phyloP scores from a whole-genome alignment of 23 tunicate species.

The Ascidia mentula region DNA sequence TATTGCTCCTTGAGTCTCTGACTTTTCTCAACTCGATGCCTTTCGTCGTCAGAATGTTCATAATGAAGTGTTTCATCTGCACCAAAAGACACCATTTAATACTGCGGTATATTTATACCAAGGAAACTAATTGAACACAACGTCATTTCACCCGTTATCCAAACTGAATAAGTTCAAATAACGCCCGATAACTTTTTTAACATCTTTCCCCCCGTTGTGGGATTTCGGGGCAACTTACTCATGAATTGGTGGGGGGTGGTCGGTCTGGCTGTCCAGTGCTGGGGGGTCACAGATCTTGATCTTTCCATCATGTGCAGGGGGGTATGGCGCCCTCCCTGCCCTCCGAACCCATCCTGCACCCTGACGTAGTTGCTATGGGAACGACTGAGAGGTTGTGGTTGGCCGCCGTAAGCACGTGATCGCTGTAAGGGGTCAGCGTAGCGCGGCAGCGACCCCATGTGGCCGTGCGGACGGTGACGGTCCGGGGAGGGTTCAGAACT shows the following conservation, averaged over 20 bases:
- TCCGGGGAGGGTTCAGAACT: slow-evolving; percentile 41
- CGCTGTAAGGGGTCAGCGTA: slow-evolving; percentile 15
- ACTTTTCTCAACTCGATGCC: slow-evolving; percentile 55
- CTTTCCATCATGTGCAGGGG: slow-evolving; percentile 54
- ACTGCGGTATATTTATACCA: too few relatives aligned
- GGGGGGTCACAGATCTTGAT: slow-evolving; percentile 59
- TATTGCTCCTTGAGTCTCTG: slow-evolving; percentile 69
- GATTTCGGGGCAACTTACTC: too few relatives aligned
- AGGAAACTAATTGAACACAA: too few relatives aligned
- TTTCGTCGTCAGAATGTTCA: slow-evolving; percentile 26
- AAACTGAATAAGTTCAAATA: too few relatives aligned
- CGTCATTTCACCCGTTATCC: too few relatives aligned
- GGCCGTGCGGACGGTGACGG: slow-evolving; percentile 2
- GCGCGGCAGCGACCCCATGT: slow-evolving; percentile 51
- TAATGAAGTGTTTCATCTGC: too few relatives aligned
- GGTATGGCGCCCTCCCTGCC: slow-evolving; percentile 31
- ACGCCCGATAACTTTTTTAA: too few relatives aligned
- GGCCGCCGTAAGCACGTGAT: not conserved
- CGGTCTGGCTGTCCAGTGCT: slow-evolving; percentile 25
- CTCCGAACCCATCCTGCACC: not conserved
- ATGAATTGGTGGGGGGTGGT: not conserved
- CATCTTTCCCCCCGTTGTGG: too few relatives aligned
- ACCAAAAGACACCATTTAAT: too few relatives aligned
- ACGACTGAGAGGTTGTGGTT: not conserved
- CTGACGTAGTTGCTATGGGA: not conserved